phyloP scores from a whole-genome alignment of 2,113 vertebrate genomes.

The Egretta garzetta region DNA sequence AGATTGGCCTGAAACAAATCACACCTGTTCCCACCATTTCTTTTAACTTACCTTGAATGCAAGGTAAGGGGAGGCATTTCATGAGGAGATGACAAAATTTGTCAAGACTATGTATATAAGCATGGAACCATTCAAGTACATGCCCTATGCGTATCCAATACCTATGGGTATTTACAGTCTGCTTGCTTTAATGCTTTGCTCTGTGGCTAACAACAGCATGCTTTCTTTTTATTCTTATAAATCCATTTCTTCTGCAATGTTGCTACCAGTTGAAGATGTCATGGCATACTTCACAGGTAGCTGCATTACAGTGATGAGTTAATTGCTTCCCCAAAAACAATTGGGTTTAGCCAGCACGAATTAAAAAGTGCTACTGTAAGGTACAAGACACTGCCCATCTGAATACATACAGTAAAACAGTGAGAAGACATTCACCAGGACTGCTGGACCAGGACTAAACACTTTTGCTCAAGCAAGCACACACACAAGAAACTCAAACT shows the following conservation, averaged over 20 bases:
- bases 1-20: neutral
- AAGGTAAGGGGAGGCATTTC: neutral
- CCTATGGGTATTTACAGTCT: neutral
- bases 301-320: neutral
- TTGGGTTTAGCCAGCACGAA: neutral
- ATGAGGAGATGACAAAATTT: neutral
- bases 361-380: neutral
- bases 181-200: neutral
- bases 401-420: neutral
- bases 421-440: neutral
- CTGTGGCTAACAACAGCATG: neutral
- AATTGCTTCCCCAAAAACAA: neutral
- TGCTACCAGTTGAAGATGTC: neutral
- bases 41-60: neutral
- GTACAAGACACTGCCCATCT: neutral
- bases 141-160: accelerated
- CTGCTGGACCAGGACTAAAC: neutral
- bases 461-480: neutral
- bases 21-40: neutral
- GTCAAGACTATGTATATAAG: neutral
- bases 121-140: neutral
- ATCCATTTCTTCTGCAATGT: neutral
- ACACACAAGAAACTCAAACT: neutral
- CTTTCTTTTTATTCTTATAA: neutral
- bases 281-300: neutral